phyloP scores from a whole-genome alignment of 2,888 invertebrate species.

The Scaptomyza flava region DNA sequence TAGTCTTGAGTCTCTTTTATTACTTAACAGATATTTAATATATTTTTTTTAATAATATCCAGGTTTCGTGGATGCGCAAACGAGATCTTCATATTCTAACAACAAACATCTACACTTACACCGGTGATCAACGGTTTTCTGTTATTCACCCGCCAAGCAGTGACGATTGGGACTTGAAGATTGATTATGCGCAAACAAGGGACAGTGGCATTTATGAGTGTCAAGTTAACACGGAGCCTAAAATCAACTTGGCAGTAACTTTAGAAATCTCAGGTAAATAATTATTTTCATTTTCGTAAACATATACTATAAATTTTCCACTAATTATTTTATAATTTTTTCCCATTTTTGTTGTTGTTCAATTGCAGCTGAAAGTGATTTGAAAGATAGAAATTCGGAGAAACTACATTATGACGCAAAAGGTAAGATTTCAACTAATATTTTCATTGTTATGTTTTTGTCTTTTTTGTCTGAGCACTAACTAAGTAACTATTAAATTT shows the following conservation, averaged over 20 bases:
- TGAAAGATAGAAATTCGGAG: slow-evolving; percentile 78
- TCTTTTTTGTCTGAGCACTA: not conserved
- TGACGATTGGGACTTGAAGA: slow-evolving; percentile 94
- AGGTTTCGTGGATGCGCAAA: slow-evolving; percentile 85
- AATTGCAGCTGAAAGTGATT: slow-evolving; percentile 81
- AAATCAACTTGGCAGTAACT: slow-evolving; percentile 93
- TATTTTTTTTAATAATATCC: not conserved
- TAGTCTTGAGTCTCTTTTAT: no score
- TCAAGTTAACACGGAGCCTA: slow-evolving; percentile 95
- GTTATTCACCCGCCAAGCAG: slow-evolving; percentile 93
- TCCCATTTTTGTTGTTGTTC: slow-evolving; percentile 9
- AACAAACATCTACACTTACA: slow-evolving; percentile 93
- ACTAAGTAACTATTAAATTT: not conserved
- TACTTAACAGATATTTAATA: no score
- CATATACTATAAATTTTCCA: not conserved
- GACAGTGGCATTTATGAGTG: slow-evolving; percentile 95
- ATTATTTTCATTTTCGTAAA: not conserved
- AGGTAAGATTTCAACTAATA: slow-evolving; percentile 69
- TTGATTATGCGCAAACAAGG: slow-evolving; percentile 92
- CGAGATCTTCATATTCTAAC: slow-evolving; percentile 91
- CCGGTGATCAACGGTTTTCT: slow-evolving; percentile 94
- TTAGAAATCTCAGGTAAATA: slow-evolving; percentile 90
- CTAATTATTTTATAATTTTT: not conserved
- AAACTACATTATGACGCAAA: slow-evolving; percentile 81
- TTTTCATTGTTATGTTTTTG: no score